Base-by-base conservation (phyloP, 2,113 vertebrate species). In the Oncorhynchus tshawytscha region DNA sequence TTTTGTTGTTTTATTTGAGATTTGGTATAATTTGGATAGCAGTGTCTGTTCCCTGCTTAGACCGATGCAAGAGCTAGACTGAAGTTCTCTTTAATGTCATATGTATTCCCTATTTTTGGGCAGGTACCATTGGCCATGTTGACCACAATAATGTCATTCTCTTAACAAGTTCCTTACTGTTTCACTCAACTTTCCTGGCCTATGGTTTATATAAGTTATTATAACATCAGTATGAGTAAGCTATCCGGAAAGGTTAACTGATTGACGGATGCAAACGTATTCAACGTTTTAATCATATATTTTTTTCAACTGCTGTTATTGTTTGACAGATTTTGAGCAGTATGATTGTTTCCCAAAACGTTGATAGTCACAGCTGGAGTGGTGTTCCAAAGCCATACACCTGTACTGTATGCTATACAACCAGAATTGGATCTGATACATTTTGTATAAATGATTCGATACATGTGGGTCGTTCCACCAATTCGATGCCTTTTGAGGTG, bases 1-100 rank as follows among this genome's bases (percentile, higher is more conserved):
- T 77, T 27, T 77, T 27, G n/a, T 8, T 34, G n/a, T 24, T 15
- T 25, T 11, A n/a, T 31, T 73, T 76, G 31, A 31, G 34, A 34
- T 67, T 29, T 67, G 15, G 2, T 29, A 31, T 29, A 31, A 67
- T 22, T 31, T 68, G 51, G 16, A 18, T 16, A 45, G 31, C 67
- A 68, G 31, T 68, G 11, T n/a, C 59, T 68, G 16, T 5, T 31
- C 67, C 20, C 7, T 22, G 67, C 16, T n/a, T 68, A 31, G 67
- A 31, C 18, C 16, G 20, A 39, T 45, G 67, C 18, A 39, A n/a
- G 22, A 8, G 29, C 67, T 39, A 22, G 59, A 62, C 16, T 34
- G 5, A 68, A 20, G 31, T 68, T 45, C 7, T 34, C 5, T 29
- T 8, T 67, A 67, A 29, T 31, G 27, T 34, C 25, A 67, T 31